Percentiles rank a stretch among this genome's conserved stretches.
phyloP scores from a whole-genome alignment of 1,140 invertebrate species.

The Psilanteris sp. region DNA sequence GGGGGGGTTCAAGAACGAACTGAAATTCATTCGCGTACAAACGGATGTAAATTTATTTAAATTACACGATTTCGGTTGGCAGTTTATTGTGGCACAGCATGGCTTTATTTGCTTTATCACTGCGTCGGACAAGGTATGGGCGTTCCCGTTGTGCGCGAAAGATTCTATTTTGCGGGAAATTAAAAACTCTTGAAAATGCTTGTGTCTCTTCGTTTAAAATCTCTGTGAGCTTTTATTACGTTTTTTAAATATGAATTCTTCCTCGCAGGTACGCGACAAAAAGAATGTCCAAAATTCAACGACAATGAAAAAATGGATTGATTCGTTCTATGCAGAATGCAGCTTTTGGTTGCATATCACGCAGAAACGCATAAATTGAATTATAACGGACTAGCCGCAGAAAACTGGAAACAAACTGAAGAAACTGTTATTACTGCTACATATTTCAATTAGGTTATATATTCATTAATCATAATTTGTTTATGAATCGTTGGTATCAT shows the following conservation, averaged over 20 bases:
- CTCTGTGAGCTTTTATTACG: slow-evolving; percentile 50
- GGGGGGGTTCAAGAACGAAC: slow-evolving; percentile 71
- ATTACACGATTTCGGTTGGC: slow-evolving; percentile 78
- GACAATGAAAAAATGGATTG: slow-evolving; percentile 24
- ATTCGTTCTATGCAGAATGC: slow-evolving; percentile 7
- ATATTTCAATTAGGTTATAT: too few relatives aligned
- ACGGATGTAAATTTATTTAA: slow-evolving; percentile 80
- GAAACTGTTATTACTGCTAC: too few relatives aligned
- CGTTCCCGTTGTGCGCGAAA: slow-evolving; percentile 71
- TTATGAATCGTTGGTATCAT: too few relatives aligned
- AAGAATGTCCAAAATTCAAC: slow-evolving; percentile 11
- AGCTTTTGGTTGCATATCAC: slow-evolving; percentile 10
- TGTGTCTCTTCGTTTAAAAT: slow-evolving; percentile 35
- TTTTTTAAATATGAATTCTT: slow-evolving; percentile 30
- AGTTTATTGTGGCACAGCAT: slow-evolving; percentile 77
- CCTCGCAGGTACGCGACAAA: slow-evolving; percentile 18
- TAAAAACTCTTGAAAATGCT: slow-evolving; percentile 71
- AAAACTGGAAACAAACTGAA: slow-evolving; percentile 1
- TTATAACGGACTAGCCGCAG: slow-evolving; percentile 8
- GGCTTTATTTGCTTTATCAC: slow-evolving; percentile 80
- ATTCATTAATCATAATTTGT: too few relatives aligned
- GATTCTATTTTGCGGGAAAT: slow-evolving; percentile 76
- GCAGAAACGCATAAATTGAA: slow-evolving; percentile 26
- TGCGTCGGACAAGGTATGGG: slow-evolving; percentile 77
- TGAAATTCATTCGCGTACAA: slow-evolving; percentile 78